These are phyloP conservation scores for Cotesia glomerata DNA, from an alignment of 1,140 invertebrate species.

Conservation along the genomic window DNA sequence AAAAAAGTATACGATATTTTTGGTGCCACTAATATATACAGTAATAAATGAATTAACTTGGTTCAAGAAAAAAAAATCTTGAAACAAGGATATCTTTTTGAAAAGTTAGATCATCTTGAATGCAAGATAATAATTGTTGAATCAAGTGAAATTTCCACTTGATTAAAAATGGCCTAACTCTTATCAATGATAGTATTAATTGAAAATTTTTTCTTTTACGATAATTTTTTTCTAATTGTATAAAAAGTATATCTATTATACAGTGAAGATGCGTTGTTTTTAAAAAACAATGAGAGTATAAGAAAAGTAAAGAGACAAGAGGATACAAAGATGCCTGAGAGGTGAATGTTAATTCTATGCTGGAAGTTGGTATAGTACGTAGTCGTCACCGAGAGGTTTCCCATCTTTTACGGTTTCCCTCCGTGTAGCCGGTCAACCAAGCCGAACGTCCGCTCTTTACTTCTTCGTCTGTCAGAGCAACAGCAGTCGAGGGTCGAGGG, in stretches of 20 bases:
- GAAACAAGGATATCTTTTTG: too few relatives aligned
- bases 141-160: too few relatives aligned
- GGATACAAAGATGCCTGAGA: conserved; percentile 42
- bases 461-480: conserved; percentile 21
- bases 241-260: background rate
- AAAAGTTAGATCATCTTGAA: too few relatives aligned
- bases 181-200: too few relatives aligned
- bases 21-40: too few relatives aligned
- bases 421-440: conserved; percentile 34
- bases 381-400: conserved; percentile 57
- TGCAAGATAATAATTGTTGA: too few relatives aligned
- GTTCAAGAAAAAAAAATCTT: too few relatives aligned
- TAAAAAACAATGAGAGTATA: background rate
- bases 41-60: too few relatives aligned
- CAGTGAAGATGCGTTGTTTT: background rate
- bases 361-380: conserved; percentile 46
- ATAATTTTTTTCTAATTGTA: too few relatives aligned
- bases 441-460: conserved; percentile 32
- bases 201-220: too few relatives aligned
- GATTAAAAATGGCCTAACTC: too few relatives aligned
- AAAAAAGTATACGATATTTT: too few relatives aligned
- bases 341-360: conserved; percentile 54
- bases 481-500: conserved; percentile 12
- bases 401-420: conserved; percentile 63
- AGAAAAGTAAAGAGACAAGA: conserved; percentile 36